Conservation (phyloP, 2,797 vertebrate genomes). For the Sebastiscus tertius region DNA sequence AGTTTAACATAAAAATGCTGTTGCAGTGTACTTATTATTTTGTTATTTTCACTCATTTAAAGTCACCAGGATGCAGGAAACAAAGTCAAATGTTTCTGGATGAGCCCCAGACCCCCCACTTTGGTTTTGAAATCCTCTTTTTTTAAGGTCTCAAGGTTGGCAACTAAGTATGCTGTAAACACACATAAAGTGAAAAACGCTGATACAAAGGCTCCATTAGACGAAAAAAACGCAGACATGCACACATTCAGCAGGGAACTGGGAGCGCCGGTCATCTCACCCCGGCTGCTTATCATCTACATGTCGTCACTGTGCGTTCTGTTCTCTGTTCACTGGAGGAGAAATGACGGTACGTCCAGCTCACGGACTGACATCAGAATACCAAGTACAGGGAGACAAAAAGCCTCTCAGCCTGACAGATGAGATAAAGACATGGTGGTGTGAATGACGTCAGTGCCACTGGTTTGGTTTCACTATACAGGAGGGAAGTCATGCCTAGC, state of each 20-base stretch:
- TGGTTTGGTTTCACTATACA: constrained; percentile 1
- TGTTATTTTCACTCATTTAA: no score
- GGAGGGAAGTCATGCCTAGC: background rate
- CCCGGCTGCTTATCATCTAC: constrained; percentile 25
- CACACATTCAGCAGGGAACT: background rate
- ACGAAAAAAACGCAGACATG: background rate
- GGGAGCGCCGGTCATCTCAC: constrained; percentile 10
- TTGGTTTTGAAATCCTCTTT: no score
- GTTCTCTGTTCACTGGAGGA: constrained; percentile 40
- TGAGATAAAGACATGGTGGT: constrained; percentile 36
- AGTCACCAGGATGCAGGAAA: accelerated
- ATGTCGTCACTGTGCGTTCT: constrained; percentile 52
- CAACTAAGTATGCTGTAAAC: background rate
- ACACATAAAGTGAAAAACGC: background rate
- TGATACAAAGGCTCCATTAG: constrained; percentile 14
- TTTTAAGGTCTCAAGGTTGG: no score
- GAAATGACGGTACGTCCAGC: constrained; percentile 24
- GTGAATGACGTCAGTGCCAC: constrained; percentile 17
- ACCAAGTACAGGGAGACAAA: constrained; percentile 47
- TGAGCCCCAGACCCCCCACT: no score
- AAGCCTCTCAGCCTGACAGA: constrained; percentile 44
- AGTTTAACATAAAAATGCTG: no score
- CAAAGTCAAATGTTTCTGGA: no score
- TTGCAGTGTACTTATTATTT: no score
- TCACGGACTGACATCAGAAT: constrained; percentile 60